A percentile compares a stretch with the other conserved stretches of the same genome.
Evolutionary conservation across 2,797 vertebrate genomes (phyloP).

Genomic region (Eurystomus glaucurus): DNA sequence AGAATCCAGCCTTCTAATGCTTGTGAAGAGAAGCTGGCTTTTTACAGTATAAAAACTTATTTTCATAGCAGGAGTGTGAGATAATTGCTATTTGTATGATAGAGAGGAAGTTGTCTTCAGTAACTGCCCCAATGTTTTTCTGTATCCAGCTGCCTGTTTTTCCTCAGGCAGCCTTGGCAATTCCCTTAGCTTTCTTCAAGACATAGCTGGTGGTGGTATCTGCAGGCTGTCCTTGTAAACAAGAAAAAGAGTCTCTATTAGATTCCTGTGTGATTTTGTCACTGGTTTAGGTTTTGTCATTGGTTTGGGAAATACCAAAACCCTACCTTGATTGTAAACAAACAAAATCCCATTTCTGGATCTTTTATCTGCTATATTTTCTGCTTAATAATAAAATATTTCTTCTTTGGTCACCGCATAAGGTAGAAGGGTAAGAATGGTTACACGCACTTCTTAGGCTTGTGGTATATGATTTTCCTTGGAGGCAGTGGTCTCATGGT

Average conservation of each 20-base stretch:
- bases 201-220: background rate
- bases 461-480: background rate
- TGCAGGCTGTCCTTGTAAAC: background rate
- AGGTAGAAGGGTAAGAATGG: background rate
- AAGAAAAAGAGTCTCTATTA: background rate
- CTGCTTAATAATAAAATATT: background rate
- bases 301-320: background rate
- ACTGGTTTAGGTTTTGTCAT: background rate
- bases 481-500: background rate
- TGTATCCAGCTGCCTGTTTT: background rate
- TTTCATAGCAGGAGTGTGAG: background rate
- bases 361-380: background rate
- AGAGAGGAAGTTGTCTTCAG: background rate
- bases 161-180: background rate
- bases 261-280: background rate
- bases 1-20: background rate
- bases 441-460: background rate
- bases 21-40: background rate
- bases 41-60: background rate
- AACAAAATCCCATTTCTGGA: background rate
- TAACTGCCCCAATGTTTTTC: background rate
- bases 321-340: background rate
- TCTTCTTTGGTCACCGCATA: background rate
- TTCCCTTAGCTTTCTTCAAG: background rate
- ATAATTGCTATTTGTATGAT: background rate